Percentiles rank a stretch among this genome's conserved stretches.
Conservation (phyloP, 1,140 invertebrate species). For the Neodiprion virginianus region DNA sequence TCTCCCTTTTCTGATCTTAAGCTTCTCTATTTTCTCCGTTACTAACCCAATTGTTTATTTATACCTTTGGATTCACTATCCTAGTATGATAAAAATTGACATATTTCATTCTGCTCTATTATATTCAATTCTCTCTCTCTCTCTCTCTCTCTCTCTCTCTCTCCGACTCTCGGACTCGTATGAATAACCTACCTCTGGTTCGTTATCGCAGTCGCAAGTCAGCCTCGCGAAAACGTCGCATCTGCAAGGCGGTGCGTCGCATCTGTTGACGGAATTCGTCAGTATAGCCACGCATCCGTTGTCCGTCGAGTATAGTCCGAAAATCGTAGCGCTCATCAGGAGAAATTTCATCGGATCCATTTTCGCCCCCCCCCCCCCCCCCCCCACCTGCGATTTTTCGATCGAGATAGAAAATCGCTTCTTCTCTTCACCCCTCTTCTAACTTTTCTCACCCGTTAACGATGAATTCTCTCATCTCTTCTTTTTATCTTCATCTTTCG, state of each 20-base stretch:
- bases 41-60: too few species aligned
- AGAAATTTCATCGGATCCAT: conserved; percentile 49
- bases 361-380: conserved; percentile 2
- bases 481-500: neutral
- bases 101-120: too few species aligned
- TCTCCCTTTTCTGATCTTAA: too few species aligned
- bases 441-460: conserved; percentile 2
- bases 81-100: too few species aligned
- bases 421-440: conserved; percentile 5
- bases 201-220: conserved; percentile 64
- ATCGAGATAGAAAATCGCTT: neutral
- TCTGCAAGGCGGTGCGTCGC: conserved; percentile 62
- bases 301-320: conserved; percentile 52
- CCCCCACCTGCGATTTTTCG: too few species aligned
- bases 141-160: neutral
- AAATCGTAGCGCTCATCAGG: conserved; percentile 51
- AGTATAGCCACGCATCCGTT: conserved; percentile 41
- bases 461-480: conserved; percentile 2
- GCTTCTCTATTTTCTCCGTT: too few species aligned
- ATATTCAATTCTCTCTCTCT: too few species aligned
- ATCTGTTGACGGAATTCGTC: conserved; percentile 60
- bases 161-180: neutral
- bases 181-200: conserved; percentile 57
- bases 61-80: too few species aligned
- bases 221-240: conserved; percentile 66